A percentile compares a stretch with the other conserved stretches of the same genome.
Conservation (phyloP, 2,797 vertebrate species). For the Crax fasciolata region DNA sequence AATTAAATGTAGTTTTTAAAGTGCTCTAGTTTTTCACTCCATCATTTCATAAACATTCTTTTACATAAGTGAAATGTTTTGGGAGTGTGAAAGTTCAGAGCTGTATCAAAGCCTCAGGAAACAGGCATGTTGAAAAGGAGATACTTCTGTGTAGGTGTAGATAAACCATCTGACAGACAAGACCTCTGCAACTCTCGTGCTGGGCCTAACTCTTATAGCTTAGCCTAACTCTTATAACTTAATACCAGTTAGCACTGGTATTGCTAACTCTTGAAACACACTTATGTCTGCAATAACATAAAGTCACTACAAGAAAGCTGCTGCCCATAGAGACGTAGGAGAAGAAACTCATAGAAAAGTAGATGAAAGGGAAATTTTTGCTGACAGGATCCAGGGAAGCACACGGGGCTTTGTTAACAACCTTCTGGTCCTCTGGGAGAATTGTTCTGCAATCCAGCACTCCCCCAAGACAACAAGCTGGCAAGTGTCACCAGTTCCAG, state of each 20-base stretch:
- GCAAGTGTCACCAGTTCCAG: neutral
- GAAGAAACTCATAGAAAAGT: constrained; percentile 24
- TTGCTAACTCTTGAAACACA: neutral
- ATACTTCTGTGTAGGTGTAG: neutral
- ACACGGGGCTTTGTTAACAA: neutral
- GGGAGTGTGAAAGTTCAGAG: neutral
- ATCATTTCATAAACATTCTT: neutral
- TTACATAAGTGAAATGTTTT: neutral
- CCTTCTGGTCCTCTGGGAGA: neutral
- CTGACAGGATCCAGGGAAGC: neutral
- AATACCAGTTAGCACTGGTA: too few relatives aligned
- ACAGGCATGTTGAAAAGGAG: neutral
- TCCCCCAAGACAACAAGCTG: neutral
- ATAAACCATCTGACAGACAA: neutral
- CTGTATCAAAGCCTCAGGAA: neutral
- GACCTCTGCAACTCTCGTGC: neutral
- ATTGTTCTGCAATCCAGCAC: neutral
- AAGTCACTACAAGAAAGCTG: constrained; percentile 24
- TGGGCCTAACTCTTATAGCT: too few relatives aligned
- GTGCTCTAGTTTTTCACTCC: neutral
- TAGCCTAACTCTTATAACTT: too few relatives aligned
- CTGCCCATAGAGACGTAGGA: neutral
- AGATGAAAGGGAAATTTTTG: neutral
- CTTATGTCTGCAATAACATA: constrained; percentile 1
- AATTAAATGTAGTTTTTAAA: neutral